Percentiles rank a stretch among this genome's conserved stretches.
These are phyloP conservation scores for Neogobius melanostomus DNA, from an alignment of 2,113 vertebrate species.

Conservation along the genomic window DNA sequence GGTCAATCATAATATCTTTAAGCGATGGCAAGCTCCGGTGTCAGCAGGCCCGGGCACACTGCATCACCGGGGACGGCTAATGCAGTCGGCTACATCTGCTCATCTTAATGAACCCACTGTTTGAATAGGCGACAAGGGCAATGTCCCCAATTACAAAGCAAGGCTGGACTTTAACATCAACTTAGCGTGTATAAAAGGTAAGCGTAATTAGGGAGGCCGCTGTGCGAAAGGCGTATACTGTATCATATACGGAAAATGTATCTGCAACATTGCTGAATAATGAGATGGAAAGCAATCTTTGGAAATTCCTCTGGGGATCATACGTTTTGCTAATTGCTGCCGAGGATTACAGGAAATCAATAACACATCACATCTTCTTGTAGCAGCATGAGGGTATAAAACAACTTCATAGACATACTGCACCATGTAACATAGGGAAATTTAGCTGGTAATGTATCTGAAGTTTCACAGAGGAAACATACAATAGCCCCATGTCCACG, in stretches of 20 bases:
- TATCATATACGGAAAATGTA: not conserved
- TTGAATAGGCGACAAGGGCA: constrained; percentile 13
- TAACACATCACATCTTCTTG: not conserved
- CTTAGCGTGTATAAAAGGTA: constrained; percentile 14
- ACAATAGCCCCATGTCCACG: no score
- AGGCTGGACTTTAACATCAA: constrained; percentile 26
- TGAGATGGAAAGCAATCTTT: constrained; percentile 2
- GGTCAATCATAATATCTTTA: constrained; percentile 64
- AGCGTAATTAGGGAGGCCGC: not conserved
- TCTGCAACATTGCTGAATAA: not conserved
- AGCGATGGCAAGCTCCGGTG: constrained; percentile 49
- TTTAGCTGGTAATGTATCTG: not conserved
- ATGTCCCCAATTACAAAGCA: constrained; percentile 20
- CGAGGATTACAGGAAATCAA: constrained; percentile 8
- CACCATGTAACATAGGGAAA: no score
- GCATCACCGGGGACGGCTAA: constrained; percentile 61
- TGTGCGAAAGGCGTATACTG: not conserved
- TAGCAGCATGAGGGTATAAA: not conserved
- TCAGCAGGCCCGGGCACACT: constrained; percentile 55
- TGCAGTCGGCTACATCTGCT: constrained; percentile 40
- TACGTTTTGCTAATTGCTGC: constrained; percentile 7
- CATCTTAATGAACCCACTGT: constrained; percentile 55
- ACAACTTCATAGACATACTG: not conserved
- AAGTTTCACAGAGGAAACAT: not conserved
- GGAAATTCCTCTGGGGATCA: not conserved